Conservation (phyloP, 30 jellyfish, hydroid and myxozoan species). For the Sanderia malayensis region DNA sequence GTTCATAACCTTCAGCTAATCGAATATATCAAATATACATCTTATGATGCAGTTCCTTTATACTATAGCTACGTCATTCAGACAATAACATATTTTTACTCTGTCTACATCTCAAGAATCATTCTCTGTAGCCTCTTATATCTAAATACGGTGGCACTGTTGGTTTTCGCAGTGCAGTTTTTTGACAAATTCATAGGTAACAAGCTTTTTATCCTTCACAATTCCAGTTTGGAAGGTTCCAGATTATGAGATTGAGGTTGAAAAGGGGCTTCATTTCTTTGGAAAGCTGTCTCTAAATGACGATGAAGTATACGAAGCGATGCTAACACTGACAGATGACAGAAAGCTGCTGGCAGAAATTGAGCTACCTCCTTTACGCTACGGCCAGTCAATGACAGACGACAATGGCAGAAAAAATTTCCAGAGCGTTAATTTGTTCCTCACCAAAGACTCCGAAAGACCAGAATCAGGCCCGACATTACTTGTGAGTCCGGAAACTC, state of each 20-base stretch:
- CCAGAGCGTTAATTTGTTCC: conserved; percentile 17
- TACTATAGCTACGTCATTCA: too few relatives aligned
- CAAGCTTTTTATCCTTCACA: background rate
- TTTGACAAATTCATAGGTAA: background rate
- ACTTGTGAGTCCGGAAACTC: background rate
- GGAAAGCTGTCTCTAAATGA: conserved; percentile 23
- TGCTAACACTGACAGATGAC: conserved; percentile 4
- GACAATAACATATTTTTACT: too few relatives aligned
- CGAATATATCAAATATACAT: too few relatives aligned
- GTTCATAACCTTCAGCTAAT: too few relatives aligned
- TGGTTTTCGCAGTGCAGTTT: too few relatives aligned
- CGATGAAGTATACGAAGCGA: conserved; percentile 17
- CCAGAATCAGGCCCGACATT: conserved; percentile 41
- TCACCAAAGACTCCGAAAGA: conserved; percentile 14
- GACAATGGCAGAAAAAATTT: conserved; percentile 10
- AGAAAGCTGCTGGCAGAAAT: too few relatives aligned
- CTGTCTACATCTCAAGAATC: too few relatives aligned
- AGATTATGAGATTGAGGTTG: conserved; percentile 11
- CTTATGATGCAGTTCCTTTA: too few relatives aligned
- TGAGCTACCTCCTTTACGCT: conserved; percentile 22
- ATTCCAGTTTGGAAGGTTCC: too few relatives aligned
- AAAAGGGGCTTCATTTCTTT: conserved; percentile 29
- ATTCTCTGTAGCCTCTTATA: background rate
- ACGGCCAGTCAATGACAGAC: conserved; percentile 14
- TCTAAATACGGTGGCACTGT: too few relatives aligned